phyloP scores from a whole-genome alignment of 2,888 invertebrate species.

The Melangyna quadrimaculata region DNA sequence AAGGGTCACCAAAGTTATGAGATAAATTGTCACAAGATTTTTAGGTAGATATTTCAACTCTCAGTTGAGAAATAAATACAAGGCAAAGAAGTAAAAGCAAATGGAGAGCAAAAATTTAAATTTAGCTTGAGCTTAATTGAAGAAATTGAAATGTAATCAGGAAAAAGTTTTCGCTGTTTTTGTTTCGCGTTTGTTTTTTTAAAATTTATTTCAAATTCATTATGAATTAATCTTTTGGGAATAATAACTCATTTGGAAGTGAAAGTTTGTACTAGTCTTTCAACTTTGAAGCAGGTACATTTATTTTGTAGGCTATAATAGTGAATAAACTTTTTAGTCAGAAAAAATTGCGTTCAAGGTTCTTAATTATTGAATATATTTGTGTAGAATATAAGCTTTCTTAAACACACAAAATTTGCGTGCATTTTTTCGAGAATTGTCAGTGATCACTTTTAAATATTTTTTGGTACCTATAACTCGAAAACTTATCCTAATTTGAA shows the following conservation, averaged over 20 bases:
- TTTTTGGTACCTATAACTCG: too few species aligned
- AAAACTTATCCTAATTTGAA: too few species aligned
- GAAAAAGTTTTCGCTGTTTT: slow-evolving; percentile 26
- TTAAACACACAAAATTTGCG: too few species aligned
- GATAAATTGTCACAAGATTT: slow-evolving; percentile 59
- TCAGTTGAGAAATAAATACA: too few species aligned
- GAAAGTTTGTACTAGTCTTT: background rate
- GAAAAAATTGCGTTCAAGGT: too few species aligned
- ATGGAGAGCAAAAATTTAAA: background rate
- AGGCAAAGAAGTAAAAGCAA: background rate
- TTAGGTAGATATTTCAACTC: background rate
- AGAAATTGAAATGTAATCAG: slow-evolving; percentile 62
- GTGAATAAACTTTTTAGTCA: too few species aligned
- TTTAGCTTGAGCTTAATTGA: slow-evolving; percentile 43
- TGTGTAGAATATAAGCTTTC: too few species aligned
- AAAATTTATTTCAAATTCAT: background rate
- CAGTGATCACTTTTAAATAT: too few species aligned
- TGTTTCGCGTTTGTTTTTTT: background rate
- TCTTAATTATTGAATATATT: too few species aligned
- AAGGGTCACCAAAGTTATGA: slow-evolving; percentile 67
- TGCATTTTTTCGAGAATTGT: too few species aligned
- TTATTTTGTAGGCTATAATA: too few species aligned
- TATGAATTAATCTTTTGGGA: background rate
- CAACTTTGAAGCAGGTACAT: background rate
- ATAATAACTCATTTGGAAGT: background rate